These are phyloP conservation scores for Bombus impatiens DNA, from an alignment of 1,140 invertebrate species.

Conservation along the genomic window DNA sequence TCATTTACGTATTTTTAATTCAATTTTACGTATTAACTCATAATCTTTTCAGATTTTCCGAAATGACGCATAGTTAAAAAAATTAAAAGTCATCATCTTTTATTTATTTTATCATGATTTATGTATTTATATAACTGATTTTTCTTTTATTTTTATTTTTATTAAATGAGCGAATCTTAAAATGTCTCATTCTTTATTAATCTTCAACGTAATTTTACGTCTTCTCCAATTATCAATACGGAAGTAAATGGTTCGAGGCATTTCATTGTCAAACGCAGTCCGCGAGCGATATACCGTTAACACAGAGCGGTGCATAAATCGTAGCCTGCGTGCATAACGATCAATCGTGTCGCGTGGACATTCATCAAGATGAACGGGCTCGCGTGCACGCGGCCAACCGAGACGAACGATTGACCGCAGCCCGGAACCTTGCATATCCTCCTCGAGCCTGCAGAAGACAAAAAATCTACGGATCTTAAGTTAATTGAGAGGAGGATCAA, in stretches of 20 bases:
- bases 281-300: conserved; percentile 31
- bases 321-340: conserved; percentile 34
- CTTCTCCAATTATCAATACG: background rate
- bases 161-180: too few relatives aligned
- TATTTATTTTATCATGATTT: too few relatives aligned
- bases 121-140: too few relatives aligned
- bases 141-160: too few relatives aligned
- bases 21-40: too few relatives aligned
- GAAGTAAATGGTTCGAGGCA: background rate
- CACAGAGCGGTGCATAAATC: conserved; percentile 29
- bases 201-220: background rate
- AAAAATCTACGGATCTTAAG: background rate
- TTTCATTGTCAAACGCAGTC: conserved; percentile 14
- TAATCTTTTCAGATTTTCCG: too few relatives aligned
- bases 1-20: too few relatives aligned
- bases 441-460: background rate
- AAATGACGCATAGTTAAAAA: too few relatives aligned
- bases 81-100: too few relatives aligned
- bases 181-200: too few relatives aligned
- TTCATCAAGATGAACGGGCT: conserved; percentile 42
- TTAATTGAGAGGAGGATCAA: background rate
- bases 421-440: conserved; percentile 6
- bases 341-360: conserved; percentile 37
- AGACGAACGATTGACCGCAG: background rate
- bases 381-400: conserved; percentile 43